Percentiles rank a stretch among this genome's conserved stretches.
Evolutionary conservation across 2,888 invertebrate species (phyloP).

Genomic region (Stramonita haemastoma): DNA sequence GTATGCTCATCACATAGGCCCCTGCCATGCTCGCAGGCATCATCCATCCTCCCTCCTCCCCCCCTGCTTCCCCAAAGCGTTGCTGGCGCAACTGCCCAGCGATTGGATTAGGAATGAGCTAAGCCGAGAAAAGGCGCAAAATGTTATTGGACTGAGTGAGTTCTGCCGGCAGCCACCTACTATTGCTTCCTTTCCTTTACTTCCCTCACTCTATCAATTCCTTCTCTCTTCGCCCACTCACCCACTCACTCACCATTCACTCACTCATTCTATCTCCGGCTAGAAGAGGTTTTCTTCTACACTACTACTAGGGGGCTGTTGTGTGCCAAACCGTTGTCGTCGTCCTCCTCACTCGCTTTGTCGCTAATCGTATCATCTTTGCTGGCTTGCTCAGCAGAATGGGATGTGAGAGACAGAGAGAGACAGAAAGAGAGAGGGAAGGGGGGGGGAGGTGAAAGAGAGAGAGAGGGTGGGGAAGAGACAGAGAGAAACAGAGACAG

Average conservation of each 20-base stretch:
- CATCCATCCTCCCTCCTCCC: no score
- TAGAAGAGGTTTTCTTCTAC: background rate
- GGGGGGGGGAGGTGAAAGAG: background rate
- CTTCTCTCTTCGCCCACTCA: background rate
- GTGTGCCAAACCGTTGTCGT: background rate
- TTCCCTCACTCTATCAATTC: constrained; percentile 20
- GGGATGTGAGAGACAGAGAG: background rate
- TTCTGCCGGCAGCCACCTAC: background rate
- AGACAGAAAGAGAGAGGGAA: background rate
- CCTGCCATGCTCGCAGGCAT: background rate
- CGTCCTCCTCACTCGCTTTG: background rate
- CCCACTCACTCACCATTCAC: no score
- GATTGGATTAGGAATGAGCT: constrained; percentile 36
- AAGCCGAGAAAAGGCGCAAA: constrained; percentile 35
- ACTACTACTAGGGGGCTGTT: background rate
- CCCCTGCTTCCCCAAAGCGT: no score
- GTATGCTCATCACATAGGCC: constrained; percentile 44
- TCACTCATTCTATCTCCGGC: no score
- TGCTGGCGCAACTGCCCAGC: background rate
- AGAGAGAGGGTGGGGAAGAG: no score
- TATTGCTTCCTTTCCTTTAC: background rate
- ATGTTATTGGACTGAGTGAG: constrained; percentile 43
- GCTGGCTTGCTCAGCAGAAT: constrained; percentile 6
- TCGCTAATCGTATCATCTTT: constrained; percentile 2
- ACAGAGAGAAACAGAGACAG: background rate